A percentile compares a stretch with the other conserved stretches of the same genome.
Conservation (phyloP, 2,888 invertebrate genomes). For the Lottia gigantea region DNA sequence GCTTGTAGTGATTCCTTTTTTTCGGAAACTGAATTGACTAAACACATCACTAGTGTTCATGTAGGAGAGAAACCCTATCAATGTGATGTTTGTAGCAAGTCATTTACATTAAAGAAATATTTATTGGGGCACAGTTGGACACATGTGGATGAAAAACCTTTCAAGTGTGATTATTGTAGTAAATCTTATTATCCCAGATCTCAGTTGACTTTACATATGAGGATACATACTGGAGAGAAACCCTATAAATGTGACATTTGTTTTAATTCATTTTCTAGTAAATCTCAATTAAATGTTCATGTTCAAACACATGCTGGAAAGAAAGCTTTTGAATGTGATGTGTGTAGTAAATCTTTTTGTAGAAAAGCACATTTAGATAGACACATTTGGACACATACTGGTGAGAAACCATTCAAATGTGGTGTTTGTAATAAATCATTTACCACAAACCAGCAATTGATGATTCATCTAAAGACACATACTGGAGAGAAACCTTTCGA, state of each 20-base stretch:
- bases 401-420: conserved; percentile 15
- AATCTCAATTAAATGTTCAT: not conserved
- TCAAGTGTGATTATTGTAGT: conserved; percentile 16
- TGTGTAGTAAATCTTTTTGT: conserved; percentile 16
- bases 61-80: conserved; percentile 10
- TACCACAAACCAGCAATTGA: conserved; percentile 7
- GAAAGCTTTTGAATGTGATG: conserved; percentile 13
- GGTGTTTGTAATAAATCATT: conserved; percentile 19
- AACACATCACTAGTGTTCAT: not conserved
- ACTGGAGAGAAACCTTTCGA: conserved; percentile 27
- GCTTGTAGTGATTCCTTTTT: not conserved
- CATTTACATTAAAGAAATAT: not conserved
- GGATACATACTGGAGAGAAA: conserved; percentile 17
- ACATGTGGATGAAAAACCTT: conserved; percentile 11
- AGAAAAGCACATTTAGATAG: conserved; percentile 10
- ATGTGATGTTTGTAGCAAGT: conserved; percentile 16
- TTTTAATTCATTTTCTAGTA: not conserved
- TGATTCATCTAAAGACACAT: conserved; percentile 24
- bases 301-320: not conserved
- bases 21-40: not conserved
- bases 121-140: conserved; percentile 3
- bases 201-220: conserved; percentile 7
- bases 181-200: not conserved
- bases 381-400: conserved; percentile 16
- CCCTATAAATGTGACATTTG: no score